Evolutionary conservation across 2,888 invertebrate species (phyloP).

Genomic region (Phorcus lineatus): DNA sequence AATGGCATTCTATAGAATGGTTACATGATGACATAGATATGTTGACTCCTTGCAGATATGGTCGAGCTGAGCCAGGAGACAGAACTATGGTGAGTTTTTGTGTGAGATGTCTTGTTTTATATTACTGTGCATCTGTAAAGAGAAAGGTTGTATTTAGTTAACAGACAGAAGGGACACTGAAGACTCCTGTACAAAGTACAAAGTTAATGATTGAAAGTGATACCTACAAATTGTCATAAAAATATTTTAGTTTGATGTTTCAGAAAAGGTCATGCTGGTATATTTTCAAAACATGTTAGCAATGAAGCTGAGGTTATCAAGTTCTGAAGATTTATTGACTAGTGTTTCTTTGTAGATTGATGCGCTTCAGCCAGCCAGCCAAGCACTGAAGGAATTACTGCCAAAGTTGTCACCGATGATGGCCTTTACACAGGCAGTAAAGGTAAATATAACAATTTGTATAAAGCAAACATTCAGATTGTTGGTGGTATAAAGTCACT

Average conservation of each 20-base stretch:
- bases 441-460: slow-evolving; percentile 43
- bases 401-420: slow-evolving; percentile 38
- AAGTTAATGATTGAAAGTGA: too few species aligned
- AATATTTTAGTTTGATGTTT: too few species aligned
- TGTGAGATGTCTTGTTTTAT: neutral
- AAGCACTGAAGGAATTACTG: slow-evolving; percentile 45
- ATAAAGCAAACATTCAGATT: too few species aligned
- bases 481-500: too few species aligned
- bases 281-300: too few species aligned
- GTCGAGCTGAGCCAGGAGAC: slow-evolving; percentile 84
- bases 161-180: too few species aligned
- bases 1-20: too few species aligned
- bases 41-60: slow-evolving; percentile 77
- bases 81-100: slow-evolving; percentile 83
- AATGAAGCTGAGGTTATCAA: too few species aligned
- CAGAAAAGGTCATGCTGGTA: neutral
- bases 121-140: too few species aligned
- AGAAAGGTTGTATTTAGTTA: too few species aligned
- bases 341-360: slow-evolving; percentile 56
- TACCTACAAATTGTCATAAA: too few species aligned
- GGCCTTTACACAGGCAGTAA: slow-evolving; percentile 54
- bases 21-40: neutral
- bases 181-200: too few species aligned
- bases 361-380: slow-evolving; percentile 59
- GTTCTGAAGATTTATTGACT: neutral